phyloP scores from a whole-genome alignment of 2,888 invertebrate species.

The Vanessa cardui region DNA sequence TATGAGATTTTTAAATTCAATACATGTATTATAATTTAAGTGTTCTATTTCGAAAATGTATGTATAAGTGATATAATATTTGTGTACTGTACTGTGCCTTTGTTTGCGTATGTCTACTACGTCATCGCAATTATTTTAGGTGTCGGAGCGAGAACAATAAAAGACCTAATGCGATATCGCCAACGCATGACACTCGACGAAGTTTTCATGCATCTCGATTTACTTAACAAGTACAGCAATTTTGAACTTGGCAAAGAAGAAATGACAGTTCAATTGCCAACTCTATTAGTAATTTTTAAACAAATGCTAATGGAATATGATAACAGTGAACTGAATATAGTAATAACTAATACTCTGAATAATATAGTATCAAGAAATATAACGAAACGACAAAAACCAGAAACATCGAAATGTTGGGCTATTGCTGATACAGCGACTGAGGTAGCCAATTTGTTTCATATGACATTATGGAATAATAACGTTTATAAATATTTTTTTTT shows the following conservation, averaged over 20 bases:
- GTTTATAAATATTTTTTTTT: constrained; percentile 36
- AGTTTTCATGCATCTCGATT: constrained; percentile 60
- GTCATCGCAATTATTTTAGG: constrained; percentile 50
- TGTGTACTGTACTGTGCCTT: constrained; percentile 7
- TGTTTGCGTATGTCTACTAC: neutral
- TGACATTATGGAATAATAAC: neutral
- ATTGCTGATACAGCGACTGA: constrained; percentile 59
- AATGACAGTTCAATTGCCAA: constrained; percentile 52
- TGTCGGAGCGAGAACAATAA: constrained; percentile 56
- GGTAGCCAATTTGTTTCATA: constrained; percentile 47
- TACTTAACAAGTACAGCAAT: constrained; percentile 57
- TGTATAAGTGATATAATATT: constrained; percentile 8
- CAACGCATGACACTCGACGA: constrained; percentile 66
- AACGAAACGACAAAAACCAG: constrained; percentile 42
- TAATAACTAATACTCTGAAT: constrained; percentile 62
- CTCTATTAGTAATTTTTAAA: constrained; percentile 58
- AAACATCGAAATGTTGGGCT: constrained; percentile 43
- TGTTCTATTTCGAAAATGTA: constrained; percentile 3
- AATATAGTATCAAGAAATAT: constrained; percentile 58
- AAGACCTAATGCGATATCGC: constrained; percentile 55
- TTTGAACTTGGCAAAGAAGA: constrained; percentile 54
- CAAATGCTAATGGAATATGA: constrained; percentile 62
- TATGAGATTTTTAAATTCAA: constrained; percentile 39
- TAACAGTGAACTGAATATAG: constrained; percentile 67
- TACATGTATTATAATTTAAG: neutral